Evolutionary conservation across 2,797 vertebrate species (phyloP), one percentile per base, ranked within the genome.

Genomic region (Euphonia xanthogaster): DNA sequence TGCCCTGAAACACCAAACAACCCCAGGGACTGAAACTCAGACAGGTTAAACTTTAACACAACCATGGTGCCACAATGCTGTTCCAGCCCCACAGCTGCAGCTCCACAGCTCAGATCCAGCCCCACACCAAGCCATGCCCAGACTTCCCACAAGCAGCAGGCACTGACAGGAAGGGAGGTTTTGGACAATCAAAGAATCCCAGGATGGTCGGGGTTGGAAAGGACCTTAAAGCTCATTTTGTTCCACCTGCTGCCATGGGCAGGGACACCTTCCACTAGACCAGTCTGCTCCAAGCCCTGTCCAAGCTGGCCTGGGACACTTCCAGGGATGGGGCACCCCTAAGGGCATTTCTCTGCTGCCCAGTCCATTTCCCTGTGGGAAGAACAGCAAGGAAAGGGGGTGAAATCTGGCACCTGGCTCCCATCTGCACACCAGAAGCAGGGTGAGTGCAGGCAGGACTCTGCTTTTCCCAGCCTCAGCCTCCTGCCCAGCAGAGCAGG

Each of bases 11-110:
- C 45, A 53, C 37, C 86, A 33, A 90, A 61, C 58, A n/a, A 30
- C 11, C 28, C 4, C 1, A 21, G 50, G 39, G 6, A 53, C 50
- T 12, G 61, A 84, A 71, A 71, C 35, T 13, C 35, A n/a, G 22
- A 16, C 2, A 28, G 65, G 74, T 82, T 54, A 86, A 84, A 67
- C 3, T 0, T 93, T 90, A 90, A 86, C 2, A n/a, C 0, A 5
- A 20, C 17, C 0, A 0, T 5, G 11, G 67, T 5, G 4, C 72
- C 0, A 2, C 0, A 0, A 47, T 54, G 37, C 35, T 0, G 33
- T 48, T 51, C n/a, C n/a, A 45, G 60, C 8, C 6, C 24, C 23
- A 50, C 14, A 9, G 37, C 8, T 51, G 18, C 47, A 58, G 9
- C 1, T 2, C 28, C 37, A 42, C 45, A 19, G 62, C 28, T 48